Evolutionary conservation across 1,140 invertebrate genomes (phyloP).

Genomic region (Arion vulgaris): DNA sequence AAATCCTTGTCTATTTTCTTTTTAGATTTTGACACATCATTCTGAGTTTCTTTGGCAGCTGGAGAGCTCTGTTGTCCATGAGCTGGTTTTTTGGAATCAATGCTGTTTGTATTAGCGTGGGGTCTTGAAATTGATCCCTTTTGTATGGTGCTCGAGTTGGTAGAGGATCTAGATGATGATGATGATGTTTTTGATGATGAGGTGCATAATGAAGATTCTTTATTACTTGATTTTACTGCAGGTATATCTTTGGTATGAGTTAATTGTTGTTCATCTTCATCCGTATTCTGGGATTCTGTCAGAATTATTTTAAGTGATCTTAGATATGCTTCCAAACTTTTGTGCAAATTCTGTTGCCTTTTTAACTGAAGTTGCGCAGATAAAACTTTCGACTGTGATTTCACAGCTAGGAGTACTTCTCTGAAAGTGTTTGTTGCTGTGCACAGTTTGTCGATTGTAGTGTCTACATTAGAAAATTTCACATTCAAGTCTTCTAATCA

Average conservation of each 20-base stretch:
- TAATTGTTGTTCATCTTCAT: not conserved
- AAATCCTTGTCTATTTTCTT: not conserved
- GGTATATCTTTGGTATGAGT: not conserved
- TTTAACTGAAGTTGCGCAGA: not conserved
- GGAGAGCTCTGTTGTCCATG: not conserved
- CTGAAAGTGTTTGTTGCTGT: slow-evolving; percentile 32
- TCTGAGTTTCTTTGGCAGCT: not conserved
- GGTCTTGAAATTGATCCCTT: not conserved
- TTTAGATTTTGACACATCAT: not conserved
- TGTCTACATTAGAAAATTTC: slow-evolving; percentile 39
- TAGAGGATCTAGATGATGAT: not conserved
- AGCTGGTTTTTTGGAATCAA: not conserved
- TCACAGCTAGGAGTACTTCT: slow-evolving; percentile 9
- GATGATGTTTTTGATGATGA: not conserved
- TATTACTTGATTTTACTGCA: no score
- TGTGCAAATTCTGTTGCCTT: slow-evolving; percentile 35
- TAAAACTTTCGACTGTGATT: not conserved
- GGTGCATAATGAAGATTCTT: not conserved
- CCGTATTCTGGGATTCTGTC: not conserved
- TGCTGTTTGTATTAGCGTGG: not conserved
- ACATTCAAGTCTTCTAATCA: not conserved
- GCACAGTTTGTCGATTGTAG: slow-evolving; percentile 26
- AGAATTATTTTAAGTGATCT: slow-evolving; percentile 33
- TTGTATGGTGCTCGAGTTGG: not conserved
- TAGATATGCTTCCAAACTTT: slow-evolving; percentile 24